Conservation (phyloP, 2,888 invertebrate species). For the Alcis repandata region DNA sequence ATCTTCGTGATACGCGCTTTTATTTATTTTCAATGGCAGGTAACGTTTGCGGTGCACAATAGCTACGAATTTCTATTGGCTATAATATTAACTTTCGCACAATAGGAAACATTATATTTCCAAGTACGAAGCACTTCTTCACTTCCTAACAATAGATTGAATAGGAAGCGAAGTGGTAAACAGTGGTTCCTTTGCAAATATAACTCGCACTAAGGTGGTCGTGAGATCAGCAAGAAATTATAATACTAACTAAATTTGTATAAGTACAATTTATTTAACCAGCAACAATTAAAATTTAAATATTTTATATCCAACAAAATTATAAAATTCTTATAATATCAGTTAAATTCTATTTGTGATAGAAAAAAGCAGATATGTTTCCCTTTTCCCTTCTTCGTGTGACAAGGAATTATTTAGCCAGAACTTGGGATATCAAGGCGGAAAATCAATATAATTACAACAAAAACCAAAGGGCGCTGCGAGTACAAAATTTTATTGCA, state of each 20-base stretch:
- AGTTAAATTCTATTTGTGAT: too few species aligned
- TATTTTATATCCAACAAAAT: too few species aligned
- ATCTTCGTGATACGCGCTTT: slow-evolving; percentile 72
- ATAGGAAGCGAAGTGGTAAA: slow-evolving; percentile 85
- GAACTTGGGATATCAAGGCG: too few species aligned
- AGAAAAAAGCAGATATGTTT: too few species aligned
- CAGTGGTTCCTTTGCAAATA: slow-evolving; percentile 74
- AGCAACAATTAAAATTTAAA: too few species aligned
- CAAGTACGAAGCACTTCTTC: slow-evolving; percentile 82
- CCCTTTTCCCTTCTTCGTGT: too few species aligned
- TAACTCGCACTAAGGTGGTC: background rate
- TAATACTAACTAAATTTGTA: background rate
- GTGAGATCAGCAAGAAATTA: background rate
- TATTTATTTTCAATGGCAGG: slow-evolving; percentile 76
- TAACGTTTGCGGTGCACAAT: slow-evolving; percentile 77
- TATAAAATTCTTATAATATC: too few species aligned
- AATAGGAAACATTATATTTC: slow-evolving; percentile 84
- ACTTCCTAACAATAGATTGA: slow-evolving; percentile 84
- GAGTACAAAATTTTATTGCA: background rate
- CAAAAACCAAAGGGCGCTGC: too few species aligned
- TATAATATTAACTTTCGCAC: slow-evolving; percentile 84
- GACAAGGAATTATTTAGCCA: too few species aligned
- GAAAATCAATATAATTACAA: too few species aligned
- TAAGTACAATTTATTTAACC: too few species aligned
- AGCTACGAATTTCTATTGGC: slow-evolving; percentile 77